A percentile compares a stretch with the other conserved stretches of the same genome.
Evolutionary conservation across 2,113 vertebrate species (phyloP).

Genomic region (Lathamus discolor): DNA sequence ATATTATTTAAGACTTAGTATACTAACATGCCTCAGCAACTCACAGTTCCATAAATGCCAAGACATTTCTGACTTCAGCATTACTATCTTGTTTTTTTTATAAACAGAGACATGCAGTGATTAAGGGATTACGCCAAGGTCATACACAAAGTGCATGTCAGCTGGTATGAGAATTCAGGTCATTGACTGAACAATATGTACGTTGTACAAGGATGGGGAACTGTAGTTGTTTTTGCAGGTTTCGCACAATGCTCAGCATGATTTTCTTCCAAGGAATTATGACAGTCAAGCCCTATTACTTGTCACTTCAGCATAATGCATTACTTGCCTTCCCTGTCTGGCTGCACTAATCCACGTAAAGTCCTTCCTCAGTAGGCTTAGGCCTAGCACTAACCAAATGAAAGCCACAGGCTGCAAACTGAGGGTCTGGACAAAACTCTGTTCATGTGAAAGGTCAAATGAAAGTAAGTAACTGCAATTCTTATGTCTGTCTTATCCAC

Average conservation of each 20-base stretch:
- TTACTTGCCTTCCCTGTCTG: neutral
- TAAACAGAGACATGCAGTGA: neutral
- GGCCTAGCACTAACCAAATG: neutral
- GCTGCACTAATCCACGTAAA: neutral
- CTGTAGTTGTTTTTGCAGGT: neutral
- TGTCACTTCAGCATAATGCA: neutral
- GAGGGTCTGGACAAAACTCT: neutral
- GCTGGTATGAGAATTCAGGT: neutral
- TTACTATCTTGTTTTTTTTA: neutral
- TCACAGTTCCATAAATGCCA: neutral
- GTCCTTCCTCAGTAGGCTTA: neutral
- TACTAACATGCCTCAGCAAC: neutral
- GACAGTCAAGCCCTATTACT: neutral
- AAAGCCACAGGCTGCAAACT: neutral
- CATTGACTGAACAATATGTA: neutral
- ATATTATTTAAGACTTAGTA: neutral
- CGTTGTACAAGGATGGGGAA: neutral
- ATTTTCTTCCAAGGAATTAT: neutral
- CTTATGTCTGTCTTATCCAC: neutral
- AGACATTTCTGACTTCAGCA: slow-evolving; percentile 1
- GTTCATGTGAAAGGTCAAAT: neutral
- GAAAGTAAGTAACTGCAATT: neutral
- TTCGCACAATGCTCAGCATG: neutral
- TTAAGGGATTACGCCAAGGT: slow-evolving; percentile 25
- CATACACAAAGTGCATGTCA: neutral